Percentiles rank a stretch among this genome's conserved stretches.
phyloP scores from a whole-genome alignment of 2,797 vertebrate genomes.

The Mastacembelus armatus region DNA sequence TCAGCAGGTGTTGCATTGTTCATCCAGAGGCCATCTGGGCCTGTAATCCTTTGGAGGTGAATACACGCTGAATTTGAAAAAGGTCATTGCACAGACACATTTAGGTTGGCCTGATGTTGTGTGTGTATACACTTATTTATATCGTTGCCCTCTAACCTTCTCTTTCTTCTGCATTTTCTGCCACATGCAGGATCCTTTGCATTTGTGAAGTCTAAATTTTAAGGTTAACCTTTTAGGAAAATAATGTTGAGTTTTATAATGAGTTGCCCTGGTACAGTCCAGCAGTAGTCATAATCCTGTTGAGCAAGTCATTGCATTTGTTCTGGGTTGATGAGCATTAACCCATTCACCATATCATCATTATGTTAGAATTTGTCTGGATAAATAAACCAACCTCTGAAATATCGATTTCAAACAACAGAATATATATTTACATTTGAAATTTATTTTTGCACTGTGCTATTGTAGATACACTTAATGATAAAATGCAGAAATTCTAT shows the following conservation, averaged over 20 bases:
- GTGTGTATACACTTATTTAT: conserved; percentile 4
- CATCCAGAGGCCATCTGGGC: conserved; percentile 83
- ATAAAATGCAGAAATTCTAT: too few species aligned
- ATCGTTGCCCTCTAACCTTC: conserved; percentile 58
- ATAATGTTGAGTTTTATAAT: conserved; percentile 36
- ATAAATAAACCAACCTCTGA: background rate
- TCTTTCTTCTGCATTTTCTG: conserved; percentile 71
- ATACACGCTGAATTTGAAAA: conserved; percentile 83
- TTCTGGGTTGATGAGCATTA: background rate
- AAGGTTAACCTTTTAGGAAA: conserved; percentile 68
- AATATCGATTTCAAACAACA: background rate
- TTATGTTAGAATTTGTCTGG: background rate
- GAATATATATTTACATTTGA: too few species aligned
- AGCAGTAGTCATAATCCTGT: conserved; percentile 29
- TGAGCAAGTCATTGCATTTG: conserved; percentile 3
- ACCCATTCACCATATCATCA: background rate
- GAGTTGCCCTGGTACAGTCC: conserved; percentile 27
- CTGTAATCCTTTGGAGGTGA: conserved; percentile 82
- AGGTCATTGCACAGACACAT: conserved; percentile 80
- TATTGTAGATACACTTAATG: too few species aligned
- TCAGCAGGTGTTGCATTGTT: conserved; percentile 86
- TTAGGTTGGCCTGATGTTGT: conserved; percentile 42
- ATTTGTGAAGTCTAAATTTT: conserved; percentile 62
- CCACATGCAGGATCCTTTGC: conserved; percentile 66
- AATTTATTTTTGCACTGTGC: too few species aligned